A percentile compares a stretch with the other conserved stretches of the same genome.
Evolutionary conservation across 2,888 invertebrate species (phyloP).

Genomic region (Nephrotoma flavescens): DNA sequence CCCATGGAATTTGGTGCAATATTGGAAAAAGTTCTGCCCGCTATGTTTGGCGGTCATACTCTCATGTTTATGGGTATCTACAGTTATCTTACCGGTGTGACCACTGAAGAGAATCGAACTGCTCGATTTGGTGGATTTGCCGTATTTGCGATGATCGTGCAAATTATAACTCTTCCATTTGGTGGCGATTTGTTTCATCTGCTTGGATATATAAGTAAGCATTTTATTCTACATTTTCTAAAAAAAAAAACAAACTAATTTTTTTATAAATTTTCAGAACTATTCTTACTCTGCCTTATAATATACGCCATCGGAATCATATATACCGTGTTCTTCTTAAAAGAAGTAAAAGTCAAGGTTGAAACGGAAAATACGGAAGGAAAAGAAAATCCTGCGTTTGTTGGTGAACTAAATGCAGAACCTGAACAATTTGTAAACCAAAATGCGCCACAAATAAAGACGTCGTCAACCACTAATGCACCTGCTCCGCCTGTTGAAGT

Average conservation of each 20-base stretch:
- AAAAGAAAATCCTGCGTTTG: conserved; percentile 12
- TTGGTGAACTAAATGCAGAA: not conserved
- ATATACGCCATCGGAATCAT: conserved; percentile 27
- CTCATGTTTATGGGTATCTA: conserved; percentile 30
- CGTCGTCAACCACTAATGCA: not conserved
- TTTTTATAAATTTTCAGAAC: conserved; percentile 17
- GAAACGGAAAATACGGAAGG: conserved; percentile 17
- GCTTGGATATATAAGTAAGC: conserved; percentile 27
- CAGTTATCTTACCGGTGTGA: conserved; percentile 29
- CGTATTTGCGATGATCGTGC: conserved; percentile 25
- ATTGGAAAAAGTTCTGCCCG: conserved; percentile 26
- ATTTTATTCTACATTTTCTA: not conserved
- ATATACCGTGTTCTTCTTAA: conserved; percentile 25
- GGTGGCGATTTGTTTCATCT: conserved; percentile 24
- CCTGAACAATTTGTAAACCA: not conserved
- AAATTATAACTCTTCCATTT: conserved; percentile 25
- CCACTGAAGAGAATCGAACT: conserved; percentile 28
- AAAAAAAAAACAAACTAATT: not conserved
- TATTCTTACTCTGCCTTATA: conserved; percentile 23
- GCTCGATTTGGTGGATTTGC: conserved; percentile 29
- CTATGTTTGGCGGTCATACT: conserved; percentile 27
- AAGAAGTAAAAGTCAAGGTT: conserved; percentile 18
- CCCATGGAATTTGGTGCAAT: conserved; percentile 31
- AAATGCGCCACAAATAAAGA: not conserved
- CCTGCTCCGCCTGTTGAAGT: not conserved